Evolutionary conservation across 2,888 invertebrate genomes (phyloP), one percentile per base, ranked within the genome.

Genomic region (Dynastes maya): DNA sequence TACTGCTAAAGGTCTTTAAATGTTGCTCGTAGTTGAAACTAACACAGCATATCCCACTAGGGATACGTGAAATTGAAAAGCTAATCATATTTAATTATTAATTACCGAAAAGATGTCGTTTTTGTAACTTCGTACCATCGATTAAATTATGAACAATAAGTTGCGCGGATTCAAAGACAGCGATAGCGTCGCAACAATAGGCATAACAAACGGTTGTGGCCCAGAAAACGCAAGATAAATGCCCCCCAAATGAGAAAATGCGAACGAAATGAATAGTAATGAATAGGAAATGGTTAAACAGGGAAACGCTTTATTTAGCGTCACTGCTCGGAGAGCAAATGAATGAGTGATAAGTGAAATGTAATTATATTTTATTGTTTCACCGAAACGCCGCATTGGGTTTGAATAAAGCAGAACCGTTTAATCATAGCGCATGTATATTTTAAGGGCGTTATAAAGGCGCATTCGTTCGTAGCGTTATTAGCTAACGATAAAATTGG

Each of bases 361-460:
- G 87, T 87, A 88, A 88, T 88, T 88, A 87, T 85, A 86, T 87
- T 87, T 88, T 87, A 88, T 88, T 87, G 88, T 87, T 87, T 86
- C 86, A 84, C 84, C 84, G 85, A 86, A 85, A 86, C 84, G 86
- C 86, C 86, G 86, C 86, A 86, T 84, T 84, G 85, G 85, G 83
- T 85, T 85, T 85, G 84, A 86, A 86, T 86, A 85, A 84, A 85
- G 84, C 84, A n/a, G 82, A 80, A 81, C 72, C 84, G 82, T 85
- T 87, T 86, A 85, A 86, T 86, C 86, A 86, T 85, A 82, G 72
- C 71, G 77, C 71, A 77, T 70, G 71, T 71, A 77, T 71, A 77
- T 77, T 77, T 77, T 71, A 71, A 64, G 51, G 61, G 45, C 51
- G 77, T 63, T 71, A 51, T 63, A 77, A 72, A 77, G 64, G 49